Base-by-base conservation (phyloP, 2,797 vertebrate species). In the Gymnopithys bicolor region DNA sequence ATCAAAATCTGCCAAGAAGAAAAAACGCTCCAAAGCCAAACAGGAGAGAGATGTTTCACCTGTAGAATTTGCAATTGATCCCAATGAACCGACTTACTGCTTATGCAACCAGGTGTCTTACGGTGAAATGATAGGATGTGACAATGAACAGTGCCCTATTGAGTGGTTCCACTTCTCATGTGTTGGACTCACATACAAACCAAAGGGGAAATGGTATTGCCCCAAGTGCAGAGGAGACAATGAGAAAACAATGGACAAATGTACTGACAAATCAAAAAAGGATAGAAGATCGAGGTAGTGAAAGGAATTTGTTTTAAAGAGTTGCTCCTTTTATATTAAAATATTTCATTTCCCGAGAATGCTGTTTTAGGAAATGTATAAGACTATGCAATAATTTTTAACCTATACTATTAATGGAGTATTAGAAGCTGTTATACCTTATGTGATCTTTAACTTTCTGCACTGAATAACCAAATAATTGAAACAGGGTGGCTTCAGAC, bases 191-290 rank as follows among this genome's bases (percentile, higher is more conserved):
- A 99, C 99, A 33, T 99, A 99, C 96, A 99, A 99, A 95, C 99
- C 99, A 84, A 99, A 99, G 97, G 99, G 99, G 75, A 99, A 99
- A 94, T 99, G 99, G 99, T 99, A 99, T 96, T 99, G 99, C 95
- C 99, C 99, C 77, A 99, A 99, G 95, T 99, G 99, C 97, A 98
- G 99, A 95, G 99, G 99, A 91, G 99, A 99, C 98, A 99, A 97
- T 81, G 99, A 99, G 98, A 99, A 99, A 98, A 99, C 99, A 10
- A 99, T 99, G 99, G 99, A 99, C 98, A 99, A 99, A 98, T 99
- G 98, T 97, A 98, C 99, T 93, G 99, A 99, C 97, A 99, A 99
- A 98, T 98, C 98, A 97, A 99, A 99, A 98, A 99, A 99, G 93
- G 99, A 99, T 91, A 98, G 99, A 73, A 96, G 99, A 95, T 99